Evolutionary conservation across 2,888 invertebrate genomes (phyloP).

Genomic region (Resseliella maxima): DNA sequence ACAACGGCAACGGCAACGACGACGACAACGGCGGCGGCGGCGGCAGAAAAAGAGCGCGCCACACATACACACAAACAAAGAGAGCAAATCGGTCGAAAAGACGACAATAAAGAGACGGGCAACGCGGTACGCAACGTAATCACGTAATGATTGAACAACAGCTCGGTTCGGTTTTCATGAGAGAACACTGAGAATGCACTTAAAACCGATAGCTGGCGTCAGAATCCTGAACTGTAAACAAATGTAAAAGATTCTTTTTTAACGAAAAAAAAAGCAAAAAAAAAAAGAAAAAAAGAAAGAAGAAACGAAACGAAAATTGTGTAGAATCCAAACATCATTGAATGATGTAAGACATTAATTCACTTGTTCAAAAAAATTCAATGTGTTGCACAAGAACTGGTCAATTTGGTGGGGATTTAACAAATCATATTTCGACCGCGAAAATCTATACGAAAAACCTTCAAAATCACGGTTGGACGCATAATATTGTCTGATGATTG

Average conservation of each 20-base stretch:
- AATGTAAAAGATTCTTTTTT: neutral
- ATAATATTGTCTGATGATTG: neutral
- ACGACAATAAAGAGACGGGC: slow-evolving; percentile 23
- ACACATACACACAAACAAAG: neutral
- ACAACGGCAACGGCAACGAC: neutral
- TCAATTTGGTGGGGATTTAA: neutral
- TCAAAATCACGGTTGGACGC: neutral
- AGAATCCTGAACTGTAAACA: slow-evolving; percentile 50
- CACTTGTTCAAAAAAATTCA: neutral
- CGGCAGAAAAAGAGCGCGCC: slow-evolving; percentile 5
- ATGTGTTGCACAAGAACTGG: too few relatives aligned
- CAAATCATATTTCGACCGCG: neutral
- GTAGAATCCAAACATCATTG: too few relatives aligned
- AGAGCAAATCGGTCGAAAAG: neutral
- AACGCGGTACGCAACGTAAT: slow-evolving; percentile 42
- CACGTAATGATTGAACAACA: slow-evolving; percentile 55
- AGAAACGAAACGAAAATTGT: too few relatives aligned
- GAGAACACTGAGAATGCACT: neutral
- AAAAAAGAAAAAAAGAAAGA: too few relatives aligned
- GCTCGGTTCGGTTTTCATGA: slow-evolving; percentile 2
- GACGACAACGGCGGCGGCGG: neutral
- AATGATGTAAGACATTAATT: neutral
- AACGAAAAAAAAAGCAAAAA: too few relatives aligned
- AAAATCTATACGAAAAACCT: neutral
- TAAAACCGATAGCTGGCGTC: slow-evolving; percentile 16